Evolutionary conservation across 2,888 invertebrate species (phyloP).

Genomic region (Steinernema scapterisci): DNA sequence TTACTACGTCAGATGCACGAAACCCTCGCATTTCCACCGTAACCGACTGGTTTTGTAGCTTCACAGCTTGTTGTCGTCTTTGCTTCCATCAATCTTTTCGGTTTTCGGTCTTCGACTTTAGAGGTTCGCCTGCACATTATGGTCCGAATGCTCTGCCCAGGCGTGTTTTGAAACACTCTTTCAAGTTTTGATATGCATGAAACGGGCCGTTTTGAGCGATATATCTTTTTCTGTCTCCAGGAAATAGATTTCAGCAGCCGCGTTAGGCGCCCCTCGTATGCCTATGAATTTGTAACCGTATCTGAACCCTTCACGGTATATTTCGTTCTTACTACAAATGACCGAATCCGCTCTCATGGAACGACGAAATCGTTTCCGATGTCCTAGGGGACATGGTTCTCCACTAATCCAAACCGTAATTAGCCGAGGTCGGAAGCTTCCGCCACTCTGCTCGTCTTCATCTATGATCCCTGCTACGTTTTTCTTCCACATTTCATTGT

Average conservation of each 20-base stretch:
- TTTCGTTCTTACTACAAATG: not conserved
- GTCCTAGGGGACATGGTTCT: not conserved
- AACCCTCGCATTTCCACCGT: too few species aligned
- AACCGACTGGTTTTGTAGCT: too few species aligned
- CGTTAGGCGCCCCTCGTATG: not conserved
- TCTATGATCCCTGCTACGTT: not conserved
- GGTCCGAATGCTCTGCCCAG: too few species aligned
- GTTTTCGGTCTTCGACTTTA: too few species aligned
- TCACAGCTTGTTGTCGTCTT: too few species aligned
- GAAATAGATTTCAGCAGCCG: not conserved
- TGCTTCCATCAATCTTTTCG: too few species aligned
- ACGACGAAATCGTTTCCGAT: not conserved
- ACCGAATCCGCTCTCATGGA: not conserved
- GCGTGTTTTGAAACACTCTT: not conserved
- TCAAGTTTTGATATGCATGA: slow-evolving; percentile 1
- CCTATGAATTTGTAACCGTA: slow-evolving; percentile 1
- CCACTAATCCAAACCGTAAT: slow-evolving; percentile 4
- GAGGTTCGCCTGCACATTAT: too few species aligned
- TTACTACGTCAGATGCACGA: too few species aligned
- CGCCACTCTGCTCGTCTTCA: not conserved
- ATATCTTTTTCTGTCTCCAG: not conserved
- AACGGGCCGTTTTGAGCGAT: not conserved
- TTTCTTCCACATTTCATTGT: not conserved
- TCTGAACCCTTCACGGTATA: not conserved
- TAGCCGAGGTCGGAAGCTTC: not conserved